phyloP scores from a whole-genome alignment of 2,888 invertebrate species.

The Eupithecia exiguata region DNA sequence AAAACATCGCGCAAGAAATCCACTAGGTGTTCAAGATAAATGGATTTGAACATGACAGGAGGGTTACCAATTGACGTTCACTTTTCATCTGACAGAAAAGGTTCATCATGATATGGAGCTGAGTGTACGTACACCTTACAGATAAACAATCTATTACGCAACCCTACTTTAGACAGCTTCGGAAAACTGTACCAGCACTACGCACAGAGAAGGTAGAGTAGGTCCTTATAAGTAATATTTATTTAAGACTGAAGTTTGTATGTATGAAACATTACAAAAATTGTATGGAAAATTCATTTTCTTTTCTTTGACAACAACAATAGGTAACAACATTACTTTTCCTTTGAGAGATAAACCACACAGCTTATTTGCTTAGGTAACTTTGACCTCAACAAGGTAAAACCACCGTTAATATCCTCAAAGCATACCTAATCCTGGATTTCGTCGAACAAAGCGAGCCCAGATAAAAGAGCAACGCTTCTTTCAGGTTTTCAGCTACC shows the following conservation, averaged over 20 bases:
- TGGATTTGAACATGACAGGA: neutral
- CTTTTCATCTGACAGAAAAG: neutral
- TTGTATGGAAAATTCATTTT: neutral
- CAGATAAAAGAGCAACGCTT: neutral
- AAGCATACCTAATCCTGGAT: neutral
- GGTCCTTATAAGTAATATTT: neutral
- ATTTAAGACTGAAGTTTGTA: neutral
- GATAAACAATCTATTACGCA: constrained; percentile 10
- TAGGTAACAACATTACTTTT: neutral
- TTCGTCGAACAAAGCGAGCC: constrained; percentile 22
- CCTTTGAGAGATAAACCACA: neutral
- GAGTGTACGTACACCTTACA: neutral
- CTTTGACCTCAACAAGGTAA: neutral
- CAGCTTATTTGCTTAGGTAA: neutral
- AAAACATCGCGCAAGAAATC: neutral
- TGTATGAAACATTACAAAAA: neutral
- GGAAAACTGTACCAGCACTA: too few species aligned
- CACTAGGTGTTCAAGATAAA: neutral
- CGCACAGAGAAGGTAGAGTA: neutral
- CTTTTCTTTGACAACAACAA: neutral
- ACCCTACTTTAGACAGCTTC: neutral
- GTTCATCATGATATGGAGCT: neutral
- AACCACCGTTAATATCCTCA: neutral
- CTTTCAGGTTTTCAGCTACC: constrained; percentile 17
- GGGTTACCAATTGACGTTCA: neutral